phyloP scores from a whole-genome alignment of 2,113 vertebrate species.

The Catagonus wagneri region DNA sequence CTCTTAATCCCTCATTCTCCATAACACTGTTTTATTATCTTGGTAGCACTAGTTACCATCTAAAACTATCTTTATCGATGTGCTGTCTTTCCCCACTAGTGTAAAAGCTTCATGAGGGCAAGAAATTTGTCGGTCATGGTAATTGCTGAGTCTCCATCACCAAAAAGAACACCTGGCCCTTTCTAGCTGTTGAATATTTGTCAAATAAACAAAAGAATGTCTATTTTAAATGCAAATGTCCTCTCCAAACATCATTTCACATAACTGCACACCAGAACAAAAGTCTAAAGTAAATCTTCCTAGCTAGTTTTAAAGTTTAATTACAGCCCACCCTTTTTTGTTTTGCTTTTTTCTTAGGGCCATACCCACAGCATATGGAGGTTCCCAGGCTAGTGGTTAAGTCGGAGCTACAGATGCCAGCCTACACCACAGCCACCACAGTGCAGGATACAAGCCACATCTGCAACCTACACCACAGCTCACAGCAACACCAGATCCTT shows the following conservation, averaged over 20 bases:
- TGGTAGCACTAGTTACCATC: not conserved
- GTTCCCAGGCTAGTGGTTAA: too few relatives aligned
- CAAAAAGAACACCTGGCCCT: not conserved
- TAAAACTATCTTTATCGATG: not conserved
- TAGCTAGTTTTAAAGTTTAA: conserved; percentile 17
- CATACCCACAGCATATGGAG: too few relatives aligned
- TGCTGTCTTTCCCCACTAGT: not conserved
- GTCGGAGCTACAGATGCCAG: too few relatives aligned
- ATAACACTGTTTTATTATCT: not conserved
- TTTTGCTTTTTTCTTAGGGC: too few relatives aligned
- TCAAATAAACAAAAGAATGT: not conserved
- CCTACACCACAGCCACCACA: too few relatives aligned
- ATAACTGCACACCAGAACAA: not conserved
- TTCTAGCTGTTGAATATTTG: not conserved
- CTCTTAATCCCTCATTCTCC: not conserved
- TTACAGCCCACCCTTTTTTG: not conserved
- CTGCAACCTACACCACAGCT: too few relatives aligned
- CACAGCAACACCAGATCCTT: too few relatives aligned
- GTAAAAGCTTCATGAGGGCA: conserved; percentile 27
- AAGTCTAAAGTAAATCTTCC: conserved; percentile 35
- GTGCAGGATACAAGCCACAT: too few relatives aligned
- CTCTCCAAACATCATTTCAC: not conserved
- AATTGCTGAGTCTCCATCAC: not conserved
- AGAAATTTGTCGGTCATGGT: not conserved
- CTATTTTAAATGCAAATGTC: not conserved